phyloP scores from a whole-genome alignment of 2,113 vertebrate genomes.

The Pygoscelis adeliae region DNA sequence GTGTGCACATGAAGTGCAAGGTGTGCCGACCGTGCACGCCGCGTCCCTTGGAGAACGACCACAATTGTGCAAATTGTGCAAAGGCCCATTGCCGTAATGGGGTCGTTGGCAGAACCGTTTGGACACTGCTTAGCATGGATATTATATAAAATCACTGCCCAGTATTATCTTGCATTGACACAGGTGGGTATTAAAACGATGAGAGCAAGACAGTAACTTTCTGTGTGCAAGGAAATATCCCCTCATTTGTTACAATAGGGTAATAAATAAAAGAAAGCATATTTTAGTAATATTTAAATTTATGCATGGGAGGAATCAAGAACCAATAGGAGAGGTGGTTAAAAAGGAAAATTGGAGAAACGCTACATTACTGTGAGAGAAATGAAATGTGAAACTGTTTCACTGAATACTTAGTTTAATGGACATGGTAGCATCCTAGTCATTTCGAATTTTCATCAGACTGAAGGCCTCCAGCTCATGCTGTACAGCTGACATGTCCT shows the following conservation, averaged over 20 bases:
- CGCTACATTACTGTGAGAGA: not conserved
- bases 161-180: not conserved
- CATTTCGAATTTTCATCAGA: not conserved
- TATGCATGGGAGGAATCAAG: not conserved
- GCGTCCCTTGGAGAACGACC: not conserved
- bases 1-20: not conserved
- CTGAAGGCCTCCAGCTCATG: not conserved
- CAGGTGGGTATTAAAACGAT: not conserved
- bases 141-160: not conserved
- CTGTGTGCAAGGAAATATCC: not conserved
- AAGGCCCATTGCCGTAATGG: rapidly evolving
- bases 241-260: not conserved
- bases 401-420: not conserved
- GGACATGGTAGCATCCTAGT: not conserved
- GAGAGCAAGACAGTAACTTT: not conserved
- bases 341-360: not conserved
- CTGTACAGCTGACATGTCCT: not conserved
- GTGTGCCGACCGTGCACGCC: not conserved
- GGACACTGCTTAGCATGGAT: not conserved
- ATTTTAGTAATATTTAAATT: not conserved
- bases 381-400: not conserved
- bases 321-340: not conserved
- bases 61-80: not conserved
- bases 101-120: not conserved
- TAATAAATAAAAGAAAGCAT: not conserved